phyloP scores from a whole-genome alignment of 2,888 invertebrate genomes.

The Drosophila hamatofila region DNA sequence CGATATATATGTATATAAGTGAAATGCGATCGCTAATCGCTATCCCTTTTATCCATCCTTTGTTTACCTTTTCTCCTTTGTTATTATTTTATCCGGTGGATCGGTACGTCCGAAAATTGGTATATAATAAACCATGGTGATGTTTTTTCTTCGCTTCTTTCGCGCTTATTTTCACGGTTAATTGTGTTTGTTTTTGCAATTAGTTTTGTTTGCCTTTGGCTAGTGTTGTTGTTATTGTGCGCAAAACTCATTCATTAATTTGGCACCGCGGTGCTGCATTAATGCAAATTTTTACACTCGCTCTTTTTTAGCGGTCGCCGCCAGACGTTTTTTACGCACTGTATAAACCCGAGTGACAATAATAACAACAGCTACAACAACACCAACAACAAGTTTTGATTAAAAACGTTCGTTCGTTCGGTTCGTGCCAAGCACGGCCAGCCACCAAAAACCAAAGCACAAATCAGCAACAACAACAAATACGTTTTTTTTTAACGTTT shows the following conservation, averaged over 20 bases:
- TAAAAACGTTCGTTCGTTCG: conserved; percentile 56
- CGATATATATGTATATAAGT: background rate
- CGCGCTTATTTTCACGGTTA: conserved; percentile 49
- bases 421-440: conserved; percentile 76
- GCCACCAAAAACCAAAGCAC: conserved; percentile 52
- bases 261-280: conserved; percentile 50
- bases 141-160: conserved; percentile 31
- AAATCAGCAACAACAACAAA: conserved; percentile 47
- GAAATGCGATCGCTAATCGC: conserved; percentile 10
- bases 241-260: conserved; percentile 72
- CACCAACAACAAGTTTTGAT: conserved; percentile 49
- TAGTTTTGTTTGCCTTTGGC: conserved; percentile 43
- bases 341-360: conserved; percentile 37
- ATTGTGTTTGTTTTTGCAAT: conserved; percentile 69
- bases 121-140: conserved; percentile 84
- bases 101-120: conserved; percentile 81
- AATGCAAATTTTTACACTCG: conserved; percentile 73
- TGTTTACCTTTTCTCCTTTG: conserved; percentile 80
- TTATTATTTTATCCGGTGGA: conserved; percentile 83
- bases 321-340: conserved; percentile 69
- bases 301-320: conserved; percentile 38
- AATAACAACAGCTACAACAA: conserved; percentile 24
- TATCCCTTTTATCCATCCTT: background rate
- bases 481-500: conserved; percentile 49
- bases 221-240: conserved; percentile 34